Base-by-base conservation (phyloP, 1,140 invertebrate genomes). In the Scaptomyza pallida region DNA sequence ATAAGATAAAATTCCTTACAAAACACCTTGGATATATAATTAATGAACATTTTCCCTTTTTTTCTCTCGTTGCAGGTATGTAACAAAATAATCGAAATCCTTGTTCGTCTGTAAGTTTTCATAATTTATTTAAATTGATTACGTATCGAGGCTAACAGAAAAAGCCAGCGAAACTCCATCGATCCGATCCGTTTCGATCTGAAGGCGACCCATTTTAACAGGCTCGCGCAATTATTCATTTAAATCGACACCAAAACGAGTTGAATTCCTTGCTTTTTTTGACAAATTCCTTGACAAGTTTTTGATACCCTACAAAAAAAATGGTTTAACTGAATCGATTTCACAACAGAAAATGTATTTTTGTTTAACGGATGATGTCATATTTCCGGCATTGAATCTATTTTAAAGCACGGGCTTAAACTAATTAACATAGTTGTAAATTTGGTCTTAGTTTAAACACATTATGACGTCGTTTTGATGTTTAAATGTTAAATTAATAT, bases 71-170 rank as follows among this genome's bases (percentile, higher is more conserved):
- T 81, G 3, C 77, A 85, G 80, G 80, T 85, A 77, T 74, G 81
- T 82, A 77, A 15, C 30, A 55, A 35, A 60, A 65, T 48, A 48
- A 30, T 12, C 10, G 17, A 54, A 26, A 19, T 30, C 30, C 62
- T 60, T 67, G 56, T 30, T 59, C 44, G 70, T 71, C 77, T 86
- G 81, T 86, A 82, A 85, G 81, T 85, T 86, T 81, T 81, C 88
- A 85, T 85, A 85, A 85, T 85, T 86, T 81, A 85, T 85, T 81
- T 85, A 77, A 86, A 85, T 85, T 72, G 81, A 85, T 83, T 82
- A 83, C 56, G 68, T 45, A n/a, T 51, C 75, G 41, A 61, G 44
- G 57, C 61, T 41, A 73, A 70, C n/a, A 23, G 5, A 23, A 1
- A 23, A 23, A 23, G 23, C 41, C 6, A 45, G 61, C 74, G 60